Conservation (phyloP, 2,888 invertebrate genomes). For the Thera britannica region DNA sequence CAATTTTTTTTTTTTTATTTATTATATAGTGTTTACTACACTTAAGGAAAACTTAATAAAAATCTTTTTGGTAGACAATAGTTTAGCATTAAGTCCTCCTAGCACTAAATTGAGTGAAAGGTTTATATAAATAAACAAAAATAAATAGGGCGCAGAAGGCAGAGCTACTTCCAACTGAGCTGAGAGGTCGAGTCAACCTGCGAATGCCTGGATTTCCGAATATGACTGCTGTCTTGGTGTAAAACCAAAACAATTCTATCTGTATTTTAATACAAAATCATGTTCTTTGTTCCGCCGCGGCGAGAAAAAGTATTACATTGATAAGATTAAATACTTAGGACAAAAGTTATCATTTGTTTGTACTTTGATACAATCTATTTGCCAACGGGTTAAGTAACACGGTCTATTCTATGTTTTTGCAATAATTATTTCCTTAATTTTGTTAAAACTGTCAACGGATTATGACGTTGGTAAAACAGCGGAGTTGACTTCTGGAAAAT, state of each 20-base stretch:
- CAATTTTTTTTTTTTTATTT: too few species aligned
- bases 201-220: too few species aligned
- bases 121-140: too few species aligned
- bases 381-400: constrained; percentile 41
- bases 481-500: too few species aligned
- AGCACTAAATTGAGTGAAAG: too few species aligned
- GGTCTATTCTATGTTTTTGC: constrained; percentile 42
- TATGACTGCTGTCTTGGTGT: not conserved
- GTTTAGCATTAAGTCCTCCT: too few species aligned
- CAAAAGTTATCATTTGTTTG: constrained; percentile 55
- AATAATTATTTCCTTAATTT: constrained; percentile 37
- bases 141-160: too few species aligned
- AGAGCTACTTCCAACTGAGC: too few species aligned
- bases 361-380: constrained; percentile 49
- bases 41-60: too few species aligned
- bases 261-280: not conserved
- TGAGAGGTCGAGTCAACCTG: too few species aligned
- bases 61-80: too few species aligned
- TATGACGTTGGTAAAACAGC: not conserved
- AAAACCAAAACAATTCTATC: not conserved
- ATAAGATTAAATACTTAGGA: constrained; percentile 57
- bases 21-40: too few species aligned
- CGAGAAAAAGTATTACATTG: constrained; percentile 38
- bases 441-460: not conserved
- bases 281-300: constrained; percentile 37